A percentile compares a stretch with the other conserved stretches of the same genome.
These are phyloP conservation scores for Chrysaora quinquecirrha DNA, from an alignment of 30 jellyfish, hydroid and myxozoan genomes.

Conservation along the genomic window DNA sequence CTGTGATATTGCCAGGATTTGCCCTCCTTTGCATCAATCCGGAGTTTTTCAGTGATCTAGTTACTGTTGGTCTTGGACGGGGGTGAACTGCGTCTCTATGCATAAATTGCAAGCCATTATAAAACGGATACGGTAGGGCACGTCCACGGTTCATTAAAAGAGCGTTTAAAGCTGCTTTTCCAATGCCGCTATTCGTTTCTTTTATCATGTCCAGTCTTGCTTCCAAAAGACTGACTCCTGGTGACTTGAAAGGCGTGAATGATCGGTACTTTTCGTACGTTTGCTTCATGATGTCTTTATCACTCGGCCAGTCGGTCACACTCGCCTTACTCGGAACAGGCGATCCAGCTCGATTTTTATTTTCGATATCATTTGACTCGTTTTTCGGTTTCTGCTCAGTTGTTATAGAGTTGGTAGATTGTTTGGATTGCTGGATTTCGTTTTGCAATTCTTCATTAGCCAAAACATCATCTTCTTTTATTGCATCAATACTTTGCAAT, in stretches of 20 bases:
- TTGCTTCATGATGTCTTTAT: slow-evolving; percentile 66
- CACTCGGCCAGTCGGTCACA: slow-evolving; percentile 64
- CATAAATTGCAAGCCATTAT: neutral
- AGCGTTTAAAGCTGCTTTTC: neutral
- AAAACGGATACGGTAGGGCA: neutral
- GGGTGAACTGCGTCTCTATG: neutral
- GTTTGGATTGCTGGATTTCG: no score
- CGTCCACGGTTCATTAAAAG: neutral
- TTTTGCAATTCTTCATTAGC: neutral
- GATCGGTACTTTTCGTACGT: slow-evolving; percentile 71
- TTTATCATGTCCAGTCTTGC: slow-evolving; percentile 32
- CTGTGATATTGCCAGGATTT: slow-evolving; percentile 12
- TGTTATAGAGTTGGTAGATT: neutral
- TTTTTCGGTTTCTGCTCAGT: neutral
- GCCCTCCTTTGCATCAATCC: slow-evolving; percentile 4
- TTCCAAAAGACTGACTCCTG: slow-evolving; percentile 27
- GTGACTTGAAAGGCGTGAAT: slow-evolving; percentile 68
- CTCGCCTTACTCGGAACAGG: slow-evolving; percentile 54
- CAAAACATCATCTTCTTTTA: slow-evolving; percentile 20
- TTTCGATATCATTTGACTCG: neutral
- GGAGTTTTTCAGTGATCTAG: slow-evolving; percentile 11
- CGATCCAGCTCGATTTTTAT: neutral
- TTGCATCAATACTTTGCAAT: slow-evolving; percentile 9
- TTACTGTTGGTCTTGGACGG: neutral
- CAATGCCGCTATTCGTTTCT: slow-evolving; percentile 47